These are phyloP conservation scores for Sceloporus tristichus DNA, from an alignment of 2,113 vertebrate species.

Conservation along the genomic window DNA sequence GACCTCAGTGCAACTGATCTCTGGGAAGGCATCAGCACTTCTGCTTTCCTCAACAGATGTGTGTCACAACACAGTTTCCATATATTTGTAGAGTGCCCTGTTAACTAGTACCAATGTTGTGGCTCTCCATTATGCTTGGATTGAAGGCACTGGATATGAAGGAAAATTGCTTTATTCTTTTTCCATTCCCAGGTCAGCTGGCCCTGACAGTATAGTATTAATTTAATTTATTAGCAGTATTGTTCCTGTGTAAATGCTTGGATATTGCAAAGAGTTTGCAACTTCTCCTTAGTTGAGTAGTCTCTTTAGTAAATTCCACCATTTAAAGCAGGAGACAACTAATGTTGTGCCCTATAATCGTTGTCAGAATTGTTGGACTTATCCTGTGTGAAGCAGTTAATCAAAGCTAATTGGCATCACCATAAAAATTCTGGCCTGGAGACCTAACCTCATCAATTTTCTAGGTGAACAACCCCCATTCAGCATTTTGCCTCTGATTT, in stretches of 20 bases:
- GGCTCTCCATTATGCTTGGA: constrained; percentile 72
- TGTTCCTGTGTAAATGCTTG: constrained; percentile 53
- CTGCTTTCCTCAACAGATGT: constrained; percentile 66
- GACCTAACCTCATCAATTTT: constrained; percentile 66
- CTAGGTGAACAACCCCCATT: constrained; percentile 65
- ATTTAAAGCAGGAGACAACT: constrained; percentile 66
- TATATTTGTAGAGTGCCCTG: constrained; percentile 70
- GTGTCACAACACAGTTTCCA: constrained; percentile 43
- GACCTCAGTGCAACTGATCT: constrained; percentile 46
- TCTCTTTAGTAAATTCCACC: constrained; percentile 65
- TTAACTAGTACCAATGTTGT: constrained; percentile 71
- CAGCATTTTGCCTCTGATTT: constrained; percentile 69
- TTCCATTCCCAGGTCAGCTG: constrained; percentile 66
- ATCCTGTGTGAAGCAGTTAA: constrained; percentile 67
- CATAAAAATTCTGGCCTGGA: constrained; percentile 61
- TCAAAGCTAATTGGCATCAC: constrained; percentile 58
- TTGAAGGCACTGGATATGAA: constrained; percentile 67
- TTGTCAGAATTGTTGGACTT: constrained; percentile 70
- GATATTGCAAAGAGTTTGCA: constrained; percentile 64
- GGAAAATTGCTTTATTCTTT: constrained; percentile 50
- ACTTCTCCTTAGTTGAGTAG: constrained; percentile 52
- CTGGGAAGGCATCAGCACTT: constrained; percentile 58
- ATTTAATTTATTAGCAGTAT: constrained; percentile 43
- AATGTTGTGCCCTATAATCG: constrained; percentile 48
- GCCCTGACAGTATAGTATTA: constrained; percentile 64